Conservation (phyloP, 2,888 invertebrate genomes). For the Steinernema scapterisci region DNA sequence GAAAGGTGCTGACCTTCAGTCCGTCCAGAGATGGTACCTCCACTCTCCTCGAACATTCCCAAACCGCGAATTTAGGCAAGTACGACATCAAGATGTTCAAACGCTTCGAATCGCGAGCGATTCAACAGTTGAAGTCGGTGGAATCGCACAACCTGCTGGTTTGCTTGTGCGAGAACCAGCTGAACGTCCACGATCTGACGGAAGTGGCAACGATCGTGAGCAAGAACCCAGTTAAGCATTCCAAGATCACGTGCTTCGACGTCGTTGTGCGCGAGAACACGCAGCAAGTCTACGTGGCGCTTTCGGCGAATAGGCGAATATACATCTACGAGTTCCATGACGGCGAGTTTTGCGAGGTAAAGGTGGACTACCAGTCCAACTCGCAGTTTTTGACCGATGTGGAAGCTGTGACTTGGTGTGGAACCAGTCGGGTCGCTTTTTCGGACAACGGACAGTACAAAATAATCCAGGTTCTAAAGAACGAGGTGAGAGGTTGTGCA, state of each 20-base stretch:
- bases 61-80: not conserved
- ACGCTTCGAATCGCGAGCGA: conserved; percentile 53
- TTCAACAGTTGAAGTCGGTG: conserved; percentile 53
- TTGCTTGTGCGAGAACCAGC: conserved; percentile 54
- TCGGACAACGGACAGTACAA: conserved; percentile 44
- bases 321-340: conserved; percentile 64
- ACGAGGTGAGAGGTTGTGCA: conserved; percentile 3
- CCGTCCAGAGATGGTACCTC: conserved; percentile 33
- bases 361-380: conserved; percentile 33
- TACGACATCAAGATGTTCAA: conserved; percentile 35
- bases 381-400: conserved; percentile 39
- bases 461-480: conserved; percentile 38
- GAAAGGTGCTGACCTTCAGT: conserved; percentile 34
- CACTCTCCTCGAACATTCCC: not conserved
- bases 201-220: conserved; percentile 38
- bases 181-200: conserved; percentile 40
- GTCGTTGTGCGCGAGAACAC: conserved; percentile 34
- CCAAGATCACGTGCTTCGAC: conserved; percentile 35
- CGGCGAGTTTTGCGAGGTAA: conserved; percentile 68
- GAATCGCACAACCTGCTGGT: conserved; percentile 55
- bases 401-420: conserved; percentile 42
- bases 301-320: conserved; percentile 53
- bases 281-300: conserved; percentile 50
- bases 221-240: conserved; percentile 36
- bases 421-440: conserved; percentile 42